Evolutionary conservation across 2,113 vertebrate species (phyloP).

Genomic region (Saguinus midas): DNA sequence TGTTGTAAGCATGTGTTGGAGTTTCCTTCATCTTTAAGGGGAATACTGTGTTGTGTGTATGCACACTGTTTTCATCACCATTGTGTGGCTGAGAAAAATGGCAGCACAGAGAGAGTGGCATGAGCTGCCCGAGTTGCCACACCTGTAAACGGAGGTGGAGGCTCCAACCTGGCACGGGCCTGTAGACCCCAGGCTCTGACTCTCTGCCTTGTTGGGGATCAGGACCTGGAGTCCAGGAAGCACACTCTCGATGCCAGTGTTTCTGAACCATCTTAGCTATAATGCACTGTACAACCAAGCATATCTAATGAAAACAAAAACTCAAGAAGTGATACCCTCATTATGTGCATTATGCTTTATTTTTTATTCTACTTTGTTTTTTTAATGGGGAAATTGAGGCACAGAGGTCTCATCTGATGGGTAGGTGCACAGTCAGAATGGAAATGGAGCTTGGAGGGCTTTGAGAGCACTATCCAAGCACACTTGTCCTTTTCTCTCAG

Average conservation of each 20-base stretch:
- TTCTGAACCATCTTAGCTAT: not conserved
- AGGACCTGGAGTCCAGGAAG: not conserved
- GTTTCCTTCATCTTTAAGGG: not conserved
- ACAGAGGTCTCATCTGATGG: not conserved
- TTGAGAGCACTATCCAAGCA: not conserved
- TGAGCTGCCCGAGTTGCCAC: not conserved
- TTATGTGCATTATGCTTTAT: not conserved
- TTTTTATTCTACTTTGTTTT: not conserved
- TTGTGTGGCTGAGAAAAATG: not conserved
- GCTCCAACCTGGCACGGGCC: not conserved
- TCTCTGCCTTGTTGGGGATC: not conserved
- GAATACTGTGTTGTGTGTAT: not conserved
- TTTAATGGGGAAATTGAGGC: not conserved
- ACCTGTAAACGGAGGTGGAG: not conserved
- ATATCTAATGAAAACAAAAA: not conserved
- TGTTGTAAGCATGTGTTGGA: not conserved
- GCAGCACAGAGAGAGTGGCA: not conserved
- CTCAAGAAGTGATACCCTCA: not conserved
- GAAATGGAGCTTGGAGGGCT: not conserved
- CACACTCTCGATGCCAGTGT: not conserved
- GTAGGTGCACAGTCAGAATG: not conserved
- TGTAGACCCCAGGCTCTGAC: not conserved
- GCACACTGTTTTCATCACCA: not conserved
- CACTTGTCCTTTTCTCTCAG: too few species aligned
- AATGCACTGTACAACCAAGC: not conserved